Base-by-base conservation (phyloP, 2,888 invertebrate genomes). In the Miltochrista miniata region DNA sequence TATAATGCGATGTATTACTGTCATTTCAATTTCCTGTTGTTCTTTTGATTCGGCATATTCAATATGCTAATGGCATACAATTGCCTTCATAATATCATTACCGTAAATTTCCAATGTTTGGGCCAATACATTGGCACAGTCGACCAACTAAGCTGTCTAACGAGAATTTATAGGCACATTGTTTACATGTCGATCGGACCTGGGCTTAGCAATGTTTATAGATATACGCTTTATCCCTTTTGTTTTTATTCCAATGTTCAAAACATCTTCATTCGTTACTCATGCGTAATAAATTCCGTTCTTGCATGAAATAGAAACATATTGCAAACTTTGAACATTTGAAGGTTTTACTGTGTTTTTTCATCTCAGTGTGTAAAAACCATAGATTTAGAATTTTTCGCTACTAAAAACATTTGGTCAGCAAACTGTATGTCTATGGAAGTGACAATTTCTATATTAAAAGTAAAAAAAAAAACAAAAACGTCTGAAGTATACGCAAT, bases 141-240 rank as follows among this genome's bases (percentile, higher is more conserved):
- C 54, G 57, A 58, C 61, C 61, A 61, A 64, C 64, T 70, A 70
- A 72, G 54, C 68, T 63, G 56, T 61, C 59, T 57, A 70, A 70
- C 55, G 45, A 44, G 53, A 58, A 70, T 70, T 68, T 72, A 72
- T 68, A 43, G 42, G 24, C 52, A 43, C 54, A 61, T 68, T 65
- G 73, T 70, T 72, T 70, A 64, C 67, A 72, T 61, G 49, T 50
- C 34, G 53, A 64, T 60, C 58, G 45, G 56, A 59, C 56, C 56
- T 57, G 54, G 55, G 55, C 55, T 67, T 68, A 53, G 53, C 40
- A 53, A 49, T 59, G 56, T 61, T 60, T 64, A 60, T 56, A 50
- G 63, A 62, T 59, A 60, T 56, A 50, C 42, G 43, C 45, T 53
- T 45, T 50, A 62, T 57, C 55, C 52, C 50, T 54, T 54, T 54